Percentiles rank a stretch among this genome's conserved stretches.
Evolutionary conservation across 2,797 vertebrate species (phyloP).

Genomic region (Spinus pinus): DNA sequence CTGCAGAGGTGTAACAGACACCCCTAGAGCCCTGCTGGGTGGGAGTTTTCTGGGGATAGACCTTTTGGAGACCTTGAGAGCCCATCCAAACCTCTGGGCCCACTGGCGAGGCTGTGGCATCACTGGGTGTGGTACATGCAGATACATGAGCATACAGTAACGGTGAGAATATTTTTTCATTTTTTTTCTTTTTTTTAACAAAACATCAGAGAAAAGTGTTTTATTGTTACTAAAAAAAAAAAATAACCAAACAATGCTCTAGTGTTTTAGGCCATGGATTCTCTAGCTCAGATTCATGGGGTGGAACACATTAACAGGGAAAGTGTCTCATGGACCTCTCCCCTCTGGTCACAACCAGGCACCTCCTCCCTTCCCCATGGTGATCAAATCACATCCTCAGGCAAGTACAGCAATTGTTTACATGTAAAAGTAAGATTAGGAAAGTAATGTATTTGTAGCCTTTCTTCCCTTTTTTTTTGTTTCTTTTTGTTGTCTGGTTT

Average conservation of each 20-base stretch:
- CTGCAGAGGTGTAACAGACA: neutral
- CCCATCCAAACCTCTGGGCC: neutral
- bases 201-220: constrained; percentile 57
- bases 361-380: neutral
- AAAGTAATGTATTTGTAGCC: constrained; percentile 17
- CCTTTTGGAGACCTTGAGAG: neutral
- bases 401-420: constrained; percentile 34
- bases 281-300: neutral
- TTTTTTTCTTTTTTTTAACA: neutral
- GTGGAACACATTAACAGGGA: neutral
- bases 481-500: neutral
- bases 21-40: neutral
- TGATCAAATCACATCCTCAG: constrained; percentile 24
- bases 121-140: neutral
- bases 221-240: constrained; percentile 57
- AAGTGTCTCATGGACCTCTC: neutral
- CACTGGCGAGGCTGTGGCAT: accelerated
- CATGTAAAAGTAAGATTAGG: constrained; percentile 20
- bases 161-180: neutral
- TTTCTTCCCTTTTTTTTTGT: neutral
- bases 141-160: neutral
- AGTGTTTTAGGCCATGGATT: constrained; percentile 46
- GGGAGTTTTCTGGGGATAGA: accelerated
- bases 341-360: neutral
- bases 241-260: constrained; percentile 15